Percentiles rank a stretch among this genome's conserved stretches.
These are phyloP conservation scores for Falco novaeseelandiae DNA, from an alignment of 2,797 vertebrate genomes.

Conservation along the genomic window DNA sequence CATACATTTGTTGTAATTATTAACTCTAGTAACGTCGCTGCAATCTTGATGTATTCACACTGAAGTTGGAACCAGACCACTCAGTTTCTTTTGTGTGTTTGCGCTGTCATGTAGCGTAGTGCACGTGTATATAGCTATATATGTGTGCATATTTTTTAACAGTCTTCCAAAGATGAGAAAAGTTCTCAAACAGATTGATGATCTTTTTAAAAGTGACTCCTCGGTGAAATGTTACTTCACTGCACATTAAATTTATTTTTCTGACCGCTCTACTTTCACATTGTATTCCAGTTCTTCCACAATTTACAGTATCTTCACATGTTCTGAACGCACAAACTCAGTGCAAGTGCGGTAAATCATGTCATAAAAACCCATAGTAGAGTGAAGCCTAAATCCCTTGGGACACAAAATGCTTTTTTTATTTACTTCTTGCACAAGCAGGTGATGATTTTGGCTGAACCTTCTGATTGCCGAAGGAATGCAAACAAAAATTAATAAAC, in stretches of 20 bases:
- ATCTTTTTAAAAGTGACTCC: neutral
- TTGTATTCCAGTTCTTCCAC: neutral
- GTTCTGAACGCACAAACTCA: neutral
- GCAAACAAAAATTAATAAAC: neutral
- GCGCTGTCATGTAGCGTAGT: fast-evolving
- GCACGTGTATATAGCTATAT: fast-evolving
- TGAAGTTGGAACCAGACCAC: neutral
- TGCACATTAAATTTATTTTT: neutral
- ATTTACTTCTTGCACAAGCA: neutral
- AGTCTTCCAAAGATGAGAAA: neutral
- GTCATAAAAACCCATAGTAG: neutral
- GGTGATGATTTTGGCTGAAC: neutral
- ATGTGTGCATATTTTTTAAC: neutral
- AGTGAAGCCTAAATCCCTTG: neutral
- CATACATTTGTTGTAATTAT: neutral
- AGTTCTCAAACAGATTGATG: neutral
- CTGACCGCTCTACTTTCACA: neutral
- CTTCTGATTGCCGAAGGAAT: neutral
- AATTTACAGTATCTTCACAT: neutral
- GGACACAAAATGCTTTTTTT: neutral
- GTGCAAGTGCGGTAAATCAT: neutral
- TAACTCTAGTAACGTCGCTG: neutral
- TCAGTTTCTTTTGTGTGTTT: neutral
- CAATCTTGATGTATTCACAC: fast-evolving
- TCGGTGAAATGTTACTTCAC: neutral